phyloP scores from a whole-genome alignment of 2,113 vertebrate genomes.

The Tupaia tana region DNA sequence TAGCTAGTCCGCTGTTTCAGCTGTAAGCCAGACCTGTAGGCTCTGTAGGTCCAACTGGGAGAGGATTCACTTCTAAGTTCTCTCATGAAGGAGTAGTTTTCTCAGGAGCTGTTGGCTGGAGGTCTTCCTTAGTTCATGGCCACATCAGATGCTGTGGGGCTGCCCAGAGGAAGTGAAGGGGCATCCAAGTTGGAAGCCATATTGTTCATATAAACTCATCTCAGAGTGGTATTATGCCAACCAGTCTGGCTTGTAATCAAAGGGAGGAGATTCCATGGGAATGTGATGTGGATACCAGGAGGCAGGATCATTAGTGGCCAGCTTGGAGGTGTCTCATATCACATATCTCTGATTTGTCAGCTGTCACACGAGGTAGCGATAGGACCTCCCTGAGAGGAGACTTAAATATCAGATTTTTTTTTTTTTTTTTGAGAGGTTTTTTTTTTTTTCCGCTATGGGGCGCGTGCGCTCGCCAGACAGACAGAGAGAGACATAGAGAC shows the following conservation, averaged over 20 bases:
- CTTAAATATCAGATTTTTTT: background rate
- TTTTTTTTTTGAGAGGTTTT: no score
- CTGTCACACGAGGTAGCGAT: background rate
- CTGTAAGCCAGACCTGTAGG: background rate
- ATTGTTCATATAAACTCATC: background rate
- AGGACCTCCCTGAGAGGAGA: background rate
- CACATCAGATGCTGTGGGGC: background rate
- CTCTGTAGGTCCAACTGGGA: background rate
- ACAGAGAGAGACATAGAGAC: no score
- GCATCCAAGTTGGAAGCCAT: background rate
- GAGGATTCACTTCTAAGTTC: background rate
- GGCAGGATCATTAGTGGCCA: background rate
- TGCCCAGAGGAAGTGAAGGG: background rate
- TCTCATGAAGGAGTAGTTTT: background rate
- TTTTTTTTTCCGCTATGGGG: no score
- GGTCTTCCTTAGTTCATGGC: background rate
- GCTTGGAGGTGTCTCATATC: no score
- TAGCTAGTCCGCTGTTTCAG: background rate
- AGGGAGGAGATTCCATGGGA: background rate
- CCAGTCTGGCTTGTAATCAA: background rate
- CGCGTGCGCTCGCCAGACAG: no score
- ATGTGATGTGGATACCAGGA: background rate
- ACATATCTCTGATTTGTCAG: background rate
- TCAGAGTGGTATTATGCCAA: background rate
- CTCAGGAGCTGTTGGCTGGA: background rate